A percentile compares a stretch with the other conserved stretches of the same genome.
phyloP scores from a whole-genome alignment of 2,888 invertebrate genomes.

The Yponomeuta evonymella region DNA sequence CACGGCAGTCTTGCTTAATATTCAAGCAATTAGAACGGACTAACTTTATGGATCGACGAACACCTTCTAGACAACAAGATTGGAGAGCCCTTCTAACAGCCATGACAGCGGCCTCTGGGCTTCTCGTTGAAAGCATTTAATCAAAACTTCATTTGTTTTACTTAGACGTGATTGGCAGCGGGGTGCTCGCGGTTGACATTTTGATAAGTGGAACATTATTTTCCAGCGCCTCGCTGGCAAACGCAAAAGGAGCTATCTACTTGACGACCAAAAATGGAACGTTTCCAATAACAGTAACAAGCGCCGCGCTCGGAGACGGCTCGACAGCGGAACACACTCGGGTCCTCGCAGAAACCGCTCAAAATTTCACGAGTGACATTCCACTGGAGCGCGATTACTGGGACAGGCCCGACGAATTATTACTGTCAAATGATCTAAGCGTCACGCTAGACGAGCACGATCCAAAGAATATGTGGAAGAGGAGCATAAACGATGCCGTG shows the following conservation, averaged over 20 bases:
- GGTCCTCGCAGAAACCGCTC: background rate
- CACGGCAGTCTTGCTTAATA: slow-evolving; percentile 37
- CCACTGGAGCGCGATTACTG: slow-evolving; percentile 38
- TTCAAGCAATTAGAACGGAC: slow-evolving; percentile 44
- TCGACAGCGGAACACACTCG: slow-evolving; percentile 30
- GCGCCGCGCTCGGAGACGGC: slow-evolving; percentile 49
- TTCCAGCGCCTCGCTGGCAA: slow-evolving; percentile 30
- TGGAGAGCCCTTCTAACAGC: slow-evolving; percentile 1
- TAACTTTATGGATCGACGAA: slow-evolving; percentile 17
- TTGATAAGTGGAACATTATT: background rate
- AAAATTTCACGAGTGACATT: background rate
- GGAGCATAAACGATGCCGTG: slow-evolving; percentile 80
- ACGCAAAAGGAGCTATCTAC: slow-evolving; percentile 68
- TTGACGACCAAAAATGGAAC: slow-evolving; percentile 72
- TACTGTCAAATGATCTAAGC: slow-evolving; percentile 56
- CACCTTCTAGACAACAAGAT: slow-evolving; percentile 17
- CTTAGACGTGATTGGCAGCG: background rate
- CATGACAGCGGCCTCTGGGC: background rate
- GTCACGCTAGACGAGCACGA: slow-evolving; percentile 46
- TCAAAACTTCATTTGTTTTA: background rate
- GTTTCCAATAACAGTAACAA: slow-evolving; percentile 69
- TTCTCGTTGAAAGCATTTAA: background rate
- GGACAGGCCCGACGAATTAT: slow-evolving; percentile 45
- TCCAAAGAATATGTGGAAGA: slow-evolving; percentile 41
- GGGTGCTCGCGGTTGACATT: background rate